Evolutionary conservation across 2,797 vertebrate species (phyloP).

Genomic region (Synanceia verrucosa): DNA sequence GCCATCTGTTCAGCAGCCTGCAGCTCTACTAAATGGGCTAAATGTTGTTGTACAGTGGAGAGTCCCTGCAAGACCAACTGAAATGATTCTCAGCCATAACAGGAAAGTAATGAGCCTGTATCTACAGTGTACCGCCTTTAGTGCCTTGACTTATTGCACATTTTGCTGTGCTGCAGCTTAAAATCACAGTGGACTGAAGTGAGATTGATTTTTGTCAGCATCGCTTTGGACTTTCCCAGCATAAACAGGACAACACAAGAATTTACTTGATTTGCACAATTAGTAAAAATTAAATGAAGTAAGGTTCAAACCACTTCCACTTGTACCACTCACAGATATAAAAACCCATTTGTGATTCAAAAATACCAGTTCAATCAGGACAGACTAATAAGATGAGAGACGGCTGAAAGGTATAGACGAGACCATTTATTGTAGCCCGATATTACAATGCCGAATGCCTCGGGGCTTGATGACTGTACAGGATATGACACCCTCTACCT

Average conservation of each 20-base stretch:
- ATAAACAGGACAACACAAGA: background rate
- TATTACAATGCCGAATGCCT: too few species aligned
- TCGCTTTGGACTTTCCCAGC: background rate
- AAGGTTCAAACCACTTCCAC: background rate
- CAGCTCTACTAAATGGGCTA: constrained; percentile 24
- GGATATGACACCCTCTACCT: too few species aligned
- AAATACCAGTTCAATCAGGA: background rate
- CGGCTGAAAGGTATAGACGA: too few species aligned
- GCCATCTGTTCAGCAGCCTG: constrained; percentile 43
- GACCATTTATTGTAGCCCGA: too few species aligned
- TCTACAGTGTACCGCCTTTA: constrained; percentile 10
- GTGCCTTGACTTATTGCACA: background rate
- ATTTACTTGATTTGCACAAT: background rate
- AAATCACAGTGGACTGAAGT: background rate
- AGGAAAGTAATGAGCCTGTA: constrained; percentile 25
- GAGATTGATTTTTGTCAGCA: background rate
- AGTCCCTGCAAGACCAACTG: constrained; percentile 15
- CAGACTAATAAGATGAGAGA: too few species aligned
- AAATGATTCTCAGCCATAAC: constrained; percentile 25
- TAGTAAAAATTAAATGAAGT: background rate
- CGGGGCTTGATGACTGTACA: too few species aligned
- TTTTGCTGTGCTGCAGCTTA: background rate
- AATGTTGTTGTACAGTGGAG: constrained; percentile 14
- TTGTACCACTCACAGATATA: background rate
- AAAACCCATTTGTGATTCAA: background rate